These are phyloP conservation scores for Dryobota labecula DNA, from an alignment of 2,888 invertebrate genomes.

Conservation along the genomic window DNA sequence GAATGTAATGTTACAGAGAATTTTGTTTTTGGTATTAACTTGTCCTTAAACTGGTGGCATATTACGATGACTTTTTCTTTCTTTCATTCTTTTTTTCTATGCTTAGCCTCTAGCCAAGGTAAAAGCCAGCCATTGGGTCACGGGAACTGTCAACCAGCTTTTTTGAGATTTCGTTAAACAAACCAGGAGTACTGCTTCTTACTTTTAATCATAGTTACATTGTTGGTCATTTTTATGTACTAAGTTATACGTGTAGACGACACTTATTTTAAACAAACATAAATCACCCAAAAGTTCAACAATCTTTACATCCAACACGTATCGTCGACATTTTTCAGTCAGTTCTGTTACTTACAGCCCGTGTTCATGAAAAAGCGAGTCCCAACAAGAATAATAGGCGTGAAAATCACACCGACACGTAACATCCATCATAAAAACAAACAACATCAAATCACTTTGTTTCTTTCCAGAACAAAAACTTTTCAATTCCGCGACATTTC, in stretches of 20 bases:
- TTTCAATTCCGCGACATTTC: slow-evolving; percentile 52
- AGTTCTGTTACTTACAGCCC: slow-evolving; percentile 37
- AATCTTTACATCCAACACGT: slow-evolving; percentile 1
- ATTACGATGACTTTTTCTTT: too few species aligned
- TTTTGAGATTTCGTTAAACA: too few species aligned
- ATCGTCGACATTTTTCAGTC: slow-evolving; percentile 41
- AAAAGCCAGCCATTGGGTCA: too few species aligned
- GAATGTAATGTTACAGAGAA: too few species aligned
- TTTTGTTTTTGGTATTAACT: neutral
- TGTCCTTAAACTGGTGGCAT: neutral
- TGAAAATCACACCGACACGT: slow-evolving; percentile 55
- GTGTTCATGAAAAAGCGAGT: slow-evolving; percentile 53
- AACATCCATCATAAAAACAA: slow-evolving; percentile 64
- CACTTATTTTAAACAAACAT: too few species aligned
- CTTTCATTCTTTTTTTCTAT: too few species aligned
- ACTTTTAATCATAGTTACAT: too few species aligned
- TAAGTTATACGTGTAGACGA: too few species aligned
- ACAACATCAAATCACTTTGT: slow-evolving; percentile 64
- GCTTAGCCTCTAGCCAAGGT: too few species aligned
- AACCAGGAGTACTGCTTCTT: too few species aligned
- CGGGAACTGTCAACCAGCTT: too few species aligned
- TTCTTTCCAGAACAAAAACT: slow-evolving; percentile 56
- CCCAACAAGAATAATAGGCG: slow-evolving; percentile 57
- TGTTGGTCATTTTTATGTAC: too few species aligned
- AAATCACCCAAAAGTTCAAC: slow-evolving; percentile 4